phyloP scores from a whole-genome alignment of 2,888 invertebrate species.

The Ceriagrion tenellum region DNA sequence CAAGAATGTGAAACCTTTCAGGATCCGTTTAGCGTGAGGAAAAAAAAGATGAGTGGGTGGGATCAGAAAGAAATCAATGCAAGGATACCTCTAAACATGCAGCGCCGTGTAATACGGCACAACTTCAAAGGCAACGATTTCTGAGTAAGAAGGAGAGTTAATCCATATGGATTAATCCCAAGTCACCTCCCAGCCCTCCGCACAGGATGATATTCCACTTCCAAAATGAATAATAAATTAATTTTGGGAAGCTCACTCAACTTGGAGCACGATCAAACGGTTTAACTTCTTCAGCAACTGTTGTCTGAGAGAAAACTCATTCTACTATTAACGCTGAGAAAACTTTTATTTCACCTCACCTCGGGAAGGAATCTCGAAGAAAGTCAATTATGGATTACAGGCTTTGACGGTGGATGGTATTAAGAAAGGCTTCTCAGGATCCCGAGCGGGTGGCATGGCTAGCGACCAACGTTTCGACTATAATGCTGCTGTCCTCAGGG shows the following conservation, averaged over 20 bases:
- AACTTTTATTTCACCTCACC: background rate
- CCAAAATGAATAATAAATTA: background rate
- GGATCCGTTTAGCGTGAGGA: background rate
- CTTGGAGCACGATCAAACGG: background rate
- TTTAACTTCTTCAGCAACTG: background rate
- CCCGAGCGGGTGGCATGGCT: too few species aligned
- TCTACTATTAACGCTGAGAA: background rate
- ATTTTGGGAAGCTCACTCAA: background rate
- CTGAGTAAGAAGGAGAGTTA: background rate
- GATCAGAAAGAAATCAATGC: background rate
- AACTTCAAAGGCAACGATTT: background rate
- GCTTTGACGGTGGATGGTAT: too few species aligned
- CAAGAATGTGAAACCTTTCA: background rate
- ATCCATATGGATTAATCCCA: background rate
- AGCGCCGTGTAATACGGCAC: background rate
- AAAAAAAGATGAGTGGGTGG: background rate
- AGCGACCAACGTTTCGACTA: too few species aligned
- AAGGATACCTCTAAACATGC: background rate
- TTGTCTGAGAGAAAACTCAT: background rate
- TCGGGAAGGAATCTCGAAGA: background rate
- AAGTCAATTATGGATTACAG: too few species aligned
- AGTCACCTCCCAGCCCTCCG: background rate
- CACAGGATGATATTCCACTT: background rate
- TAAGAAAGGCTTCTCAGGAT: too few species aligned
- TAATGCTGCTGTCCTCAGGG: too few species aligned